Evolutionary conservation across 2,113 vertebrate genomes (phyloP).

Genomic region (Motacilla alba): DNA sequence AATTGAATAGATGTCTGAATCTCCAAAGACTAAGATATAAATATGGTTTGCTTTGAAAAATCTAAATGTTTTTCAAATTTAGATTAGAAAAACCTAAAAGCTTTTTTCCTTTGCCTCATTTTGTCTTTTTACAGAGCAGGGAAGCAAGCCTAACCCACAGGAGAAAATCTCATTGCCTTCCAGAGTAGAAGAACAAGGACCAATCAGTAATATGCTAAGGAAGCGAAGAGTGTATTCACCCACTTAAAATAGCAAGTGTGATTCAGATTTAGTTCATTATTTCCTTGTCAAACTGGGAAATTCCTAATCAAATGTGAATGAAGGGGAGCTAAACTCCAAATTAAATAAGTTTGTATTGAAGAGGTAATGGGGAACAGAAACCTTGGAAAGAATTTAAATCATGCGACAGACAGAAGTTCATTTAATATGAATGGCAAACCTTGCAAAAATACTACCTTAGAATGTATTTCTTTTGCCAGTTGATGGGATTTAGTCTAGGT

Average conservation of each 20-base stretch:
- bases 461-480: neutral
- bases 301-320: neutral
- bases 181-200: neutral
- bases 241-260: neutral
- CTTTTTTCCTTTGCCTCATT: neutral
- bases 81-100: neutral
- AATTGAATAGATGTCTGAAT: neutral
- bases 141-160: neutral
- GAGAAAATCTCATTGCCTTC: neutral
- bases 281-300: neutral
- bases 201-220: neutral
- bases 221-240: neutral
- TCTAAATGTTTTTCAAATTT: neutral
- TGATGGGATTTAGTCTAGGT: neutral
- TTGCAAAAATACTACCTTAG: neutral
- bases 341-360: neutral
- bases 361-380: neutral
- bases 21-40: neutral
- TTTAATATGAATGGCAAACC: neutral
- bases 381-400: neutral
- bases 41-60: neutral
- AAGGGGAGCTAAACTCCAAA: neutral
- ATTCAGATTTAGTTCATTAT: neutral
- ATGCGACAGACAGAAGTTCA: rapidly evolving
- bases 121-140: neutral